Base-by-base conservation (phyloP, 2,888 invertebrate species). In the Caenorhabditis japonica region DNA sequence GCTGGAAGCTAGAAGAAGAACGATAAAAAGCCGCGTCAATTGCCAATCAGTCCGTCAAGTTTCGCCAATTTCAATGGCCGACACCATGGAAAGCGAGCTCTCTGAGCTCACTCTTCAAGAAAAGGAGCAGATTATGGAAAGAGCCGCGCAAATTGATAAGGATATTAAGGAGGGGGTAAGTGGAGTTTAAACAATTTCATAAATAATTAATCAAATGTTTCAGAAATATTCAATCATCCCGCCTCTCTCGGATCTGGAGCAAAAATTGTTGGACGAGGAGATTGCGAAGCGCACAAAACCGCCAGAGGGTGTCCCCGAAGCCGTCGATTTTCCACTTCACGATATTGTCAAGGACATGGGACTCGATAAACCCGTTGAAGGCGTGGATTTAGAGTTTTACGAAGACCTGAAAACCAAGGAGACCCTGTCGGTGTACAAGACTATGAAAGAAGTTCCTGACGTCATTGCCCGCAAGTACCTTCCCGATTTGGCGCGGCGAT, bases 401-500 rank as follows among this genome's bases (percentile, higher is more conserved):
- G 77, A 75, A 23, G 75, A 75, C 12, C 49, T 82, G 52, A 74
- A 76, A 44, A 64, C n/a, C 25, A 80, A 81, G 53, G 51, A 61
- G 13, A 69, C 69, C 1, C 46, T 56, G 25, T 52, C 60, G 4
- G 74, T 76, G 53, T 84, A 79, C 61, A 38, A 64, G 27, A 72
- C 76, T 19, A 75, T 79, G 77, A 83, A 82, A 49, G 49, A 75
- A 8, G 53, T 74, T 19, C 83, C 83, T 8, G 79, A 83, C 34
- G 46, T 71, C n/a, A 61, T 82, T 27, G 79, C 66, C 15, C 60
- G 60, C 21, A 70, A 64, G 17, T 81, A 78, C 53, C 39, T 76
- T 23, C 79, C 83, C 39, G 83, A 83, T 36, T 56, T 84, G 59
- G 74, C 69, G 10, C 77, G 78, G n/a, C 81, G 83, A 12, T 83